Conservation (phyloP, 2,888 invertebrate species). For the Eupithecia subfuscata region DNA sequence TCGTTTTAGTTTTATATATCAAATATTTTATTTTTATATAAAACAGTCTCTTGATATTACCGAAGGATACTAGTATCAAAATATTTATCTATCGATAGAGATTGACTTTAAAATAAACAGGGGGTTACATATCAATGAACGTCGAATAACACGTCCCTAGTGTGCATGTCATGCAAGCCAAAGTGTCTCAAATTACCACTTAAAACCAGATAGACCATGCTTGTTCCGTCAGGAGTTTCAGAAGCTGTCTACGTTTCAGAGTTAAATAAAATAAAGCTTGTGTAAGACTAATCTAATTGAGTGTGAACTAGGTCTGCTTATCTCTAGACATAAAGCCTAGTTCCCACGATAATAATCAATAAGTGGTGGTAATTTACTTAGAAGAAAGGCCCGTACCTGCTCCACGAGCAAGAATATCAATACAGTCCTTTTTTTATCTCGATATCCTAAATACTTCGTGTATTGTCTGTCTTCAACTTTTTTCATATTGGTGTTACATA, state of each 20-base stretch:
- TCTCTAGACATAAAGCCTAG: slow-evolving; percentile 3
- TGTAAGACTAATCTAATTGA: slow-evolving; percentile 1
- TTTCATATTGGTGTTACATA: slow-evolving; percentile 15
- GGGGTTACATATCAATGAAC: background rate
- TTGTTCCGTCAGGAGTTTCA: background rate
- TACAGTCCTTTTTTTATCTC: slow-evolving; percentile 21
- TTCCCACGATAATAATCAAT: slow-evolving; percentile 26
- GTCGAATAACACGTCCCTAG: background rate
- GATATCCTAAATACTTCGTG: slow-evolving; percentile 25
- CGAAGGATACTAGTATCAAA: too few relatives aligned
- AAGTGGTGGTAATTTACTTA: slow-evolving; percentile 9
- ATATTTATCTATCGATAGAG: too few relatives aligned
- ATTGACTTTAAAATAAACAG: too few relatives aligned
- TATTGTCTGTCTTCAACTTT: slow-evolving; percentile 23
- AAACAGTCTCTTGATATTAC: too few relatives aligned
- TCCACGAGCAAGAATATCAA: background rate
- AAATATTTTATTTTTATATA: too few relatives aligned
- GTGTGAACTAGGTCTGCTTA: slow-evolving; percentile 5
- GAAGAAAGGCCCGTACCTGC: slow-evolving; percentile 26
- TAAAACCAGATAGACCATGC: background rate
- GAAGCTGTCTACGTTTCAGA: background rate
- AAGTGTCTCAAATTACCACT: background rate
- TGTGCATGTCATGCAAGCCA: background rate
- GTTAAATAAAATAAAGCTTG: background rate
- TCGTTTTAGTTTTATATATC: too few relatives aligned